Evolutionary conservation across 2,888 invertebrate species (phyloP).

Genomic region (Eupithecia centaureata): DNA sequence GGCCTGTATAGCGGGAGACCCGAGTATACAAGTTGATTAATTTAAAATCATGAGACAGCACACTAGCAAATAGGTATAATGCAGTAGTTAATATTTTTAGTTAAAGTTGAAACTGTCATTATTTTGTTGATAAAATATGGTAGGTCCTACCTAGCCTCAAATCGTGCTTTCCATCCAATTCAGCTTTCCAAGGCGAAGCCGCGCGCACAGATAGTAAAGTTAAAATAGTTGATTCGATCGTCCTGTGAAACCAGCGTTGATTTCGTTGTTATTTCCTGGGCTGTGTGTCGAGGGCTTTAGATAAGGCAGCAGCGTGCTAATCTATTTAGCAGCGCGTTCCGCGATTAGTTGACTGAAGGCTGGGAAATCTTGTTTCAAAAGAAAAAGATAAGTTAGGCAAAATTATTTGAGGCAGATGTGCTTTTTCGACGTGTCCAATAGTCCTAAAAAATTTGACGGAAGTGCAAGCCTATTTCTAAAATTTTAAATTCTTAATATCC

Average conservation of each 20-base stretch:
- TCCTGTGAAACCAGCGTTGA: background rate
- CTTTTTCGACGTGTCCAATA: background rate
- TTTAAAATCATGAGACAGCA: no score
- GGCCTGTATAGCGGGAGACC: no score
- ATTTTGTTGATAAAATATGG: background rate
- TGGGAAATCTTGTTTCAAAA: background rate
- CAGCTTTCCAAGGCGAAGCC: background rate
- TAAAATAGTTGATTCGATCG: background rate
- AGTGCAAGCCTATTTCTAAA: background rate
- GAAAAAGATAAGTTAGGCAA: background rate
- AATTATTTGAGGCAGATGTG: no score
- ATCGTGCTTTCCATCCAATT: no score
- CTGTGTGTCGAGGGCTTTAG: background rate
- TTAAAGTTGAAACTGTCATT: no score
- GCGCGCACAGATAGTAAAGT: background rate
- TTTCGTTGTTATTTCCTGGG: background rate
- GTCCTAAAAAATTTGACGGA: background rate
- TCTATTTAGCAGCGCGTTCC: background rate
- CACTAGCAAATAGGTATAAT: no score
- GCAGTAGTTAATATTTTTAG: no score
- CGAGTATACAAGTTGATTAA: no score
- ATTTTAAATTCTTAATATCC: no score
- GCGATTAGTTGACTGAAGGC: background rate
- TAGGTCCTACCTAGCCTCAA: background rate
- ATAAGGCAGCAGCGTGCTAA: background rate